A percentile compares a stretch with the other conserved stretches of the same genome.
phyloP scores from a whole-genome alignment of 2,888 invertebrate genomes.

The Dryobotodes eremita region DNA sequence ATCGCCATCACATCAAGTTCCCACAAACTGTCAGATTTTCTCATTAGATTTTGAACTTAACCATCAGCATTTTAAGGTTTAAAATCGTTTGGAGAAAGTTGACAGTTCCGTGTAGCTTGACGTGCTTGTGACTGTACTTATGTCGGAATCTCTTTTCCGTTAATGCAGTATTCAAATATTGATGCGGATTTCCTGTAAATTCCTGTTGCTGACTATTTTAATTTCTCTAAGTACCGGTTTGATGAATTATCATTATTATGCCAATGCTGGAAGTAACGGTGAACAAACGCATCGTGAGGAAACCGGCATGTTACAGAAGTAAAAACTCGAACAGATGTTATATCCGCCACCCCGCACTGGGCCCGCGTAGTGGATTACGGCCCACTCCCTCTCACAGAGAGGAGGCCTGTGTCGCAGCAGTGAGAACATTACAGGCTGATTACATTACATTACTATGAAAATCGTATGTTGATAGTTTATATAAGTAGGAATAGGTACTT shows the following conservation, averaged over 20 bases:
- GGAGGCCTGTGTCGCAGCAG: not conserved
- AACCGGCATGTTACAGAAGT: not conserved
- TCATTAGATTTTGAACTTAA: too few relatives aligned
- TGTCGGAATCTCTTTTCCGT: constrained; percentile 19
- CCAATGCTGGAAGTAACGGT: too few relatives aligned
- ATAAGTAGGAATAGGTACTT: too few relatives aligned
- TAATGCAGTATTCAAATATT: not conserved
- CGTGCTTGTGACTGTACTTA: too few relatives aligned
- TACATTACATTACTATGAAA: not conserved
- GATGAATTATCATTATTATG: not conserved
- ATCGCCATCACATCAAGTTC: too few relatives aligned
- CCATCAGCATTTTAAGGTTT: too few relatives aligned
- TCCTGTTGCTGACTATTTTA: not conserved
- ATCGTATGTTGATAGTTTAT: not conserved
- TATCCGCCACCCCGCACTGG: not conserved
- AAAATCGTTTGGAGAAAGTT: too few relatives aligned
- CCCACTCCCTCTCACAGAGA: not conserved
- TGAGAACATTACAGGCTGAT: not conserved
- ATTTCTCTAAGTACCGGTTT: not conserved
- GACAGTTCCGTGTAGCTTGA: too few relatives aligned
- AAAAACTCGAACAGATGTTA: not conserved
- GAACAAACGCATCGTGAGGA: not conserved
- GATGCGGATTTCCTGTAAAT: constrained; percentile 26
- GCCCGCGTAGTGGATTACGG: not conserved
- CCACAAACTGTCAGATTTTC: too few relatives aligned